Evolutionary conservation across 2,113 vertebrate species (phyloP).

Genomic region (Archocentrus centrarchus): DNA sequence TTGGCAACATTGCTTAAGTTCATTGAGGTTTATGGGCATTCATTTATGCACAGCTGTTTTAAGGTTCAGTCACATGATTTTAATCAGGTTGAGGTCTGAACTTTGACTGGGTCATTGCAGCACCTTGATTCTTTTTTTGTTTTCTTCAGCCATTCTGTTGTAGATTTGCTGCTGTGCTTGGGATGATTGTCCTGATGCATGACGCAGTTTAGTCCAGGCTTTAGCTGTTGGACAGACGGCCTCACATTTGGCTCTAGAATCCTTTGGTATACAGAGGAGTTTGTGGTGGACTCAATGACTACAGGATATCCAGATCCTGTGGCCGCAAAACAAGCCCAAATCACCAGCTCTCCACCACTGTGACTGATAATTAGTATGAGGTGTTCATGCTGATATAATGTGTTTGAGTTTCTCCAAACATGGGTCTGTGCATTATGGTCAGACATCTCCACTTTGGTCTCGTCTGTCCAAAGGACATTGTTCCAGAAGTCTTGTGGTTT

Average conservation of each 20-base stretch:
- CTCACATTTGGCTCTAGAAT: neutral
- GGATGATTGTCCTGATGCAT: neutral
- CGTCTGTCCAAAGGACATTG: no score
- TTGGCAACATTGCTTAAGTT: neutral
- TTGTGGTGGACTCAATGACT: neutral
- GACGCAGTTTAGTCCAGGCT: neutral
- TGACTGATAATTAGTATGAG: neutral
- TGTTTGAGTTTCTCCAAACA: neutral
- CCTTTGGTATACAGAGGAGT: neutral
- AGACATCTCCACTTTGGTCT: neutral
- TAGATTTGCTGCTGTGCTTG: neutral
- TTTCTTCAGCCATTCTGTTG: neutral
- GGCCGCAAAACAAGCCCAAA: neutral
- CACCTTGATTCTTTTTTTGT: neutral
- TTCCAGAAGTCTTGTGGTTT: neutral
- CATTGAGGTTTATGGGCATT: neutral
- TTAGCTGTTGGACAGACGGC: neutral
- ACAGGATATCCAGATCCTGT: neutral
- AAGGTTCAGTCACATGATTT: neutral
- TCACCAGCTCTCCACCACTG: neutral
- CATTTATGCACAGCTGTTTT: fast-evolving
- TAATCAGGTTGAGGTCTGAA: neutral
- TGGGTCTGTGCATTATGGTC: neutral
- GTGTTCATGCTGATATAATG: neutral
- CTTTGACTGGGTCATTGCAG: neutral